Conservation (phyloP, 2,113 vertebrate species). For the Leucoraja erinaceus region DNA sequence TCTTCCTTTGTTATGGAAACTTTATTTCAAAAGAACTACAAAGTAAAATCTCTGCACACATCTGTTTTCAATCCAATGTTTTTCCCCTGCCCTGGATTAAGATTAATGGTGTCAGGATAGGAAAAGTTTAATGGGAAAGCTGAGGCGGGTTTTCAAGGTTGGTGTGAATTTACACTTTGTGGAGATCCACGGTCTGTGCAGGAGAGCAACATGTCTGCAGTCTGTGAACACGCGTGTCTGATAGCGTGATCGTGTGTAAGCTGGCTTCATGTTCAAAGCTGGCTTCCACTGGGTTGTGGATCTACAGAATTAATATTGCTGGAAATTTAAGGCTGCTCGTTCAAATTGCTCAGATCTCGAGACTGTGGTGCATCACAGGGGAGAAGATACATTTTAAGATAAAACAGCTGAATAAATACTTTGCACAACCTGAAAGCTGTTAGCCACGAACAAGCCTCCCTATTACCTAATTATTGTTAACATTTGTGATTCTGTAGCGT, state of each 20-base stretch:
- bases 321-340: not conserved
- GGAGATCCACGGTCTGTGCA: not conserved
- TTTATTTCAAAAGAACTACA: conserved; percentile 7
- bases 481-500: not conserved
- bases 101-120: conserved; percentile 15
- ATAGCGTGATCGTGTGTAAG: not conserved
- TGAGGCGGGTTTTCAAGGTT: not conserved
- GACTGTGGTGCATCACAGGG: not conserved
- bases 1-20: conserved; percentile 33
- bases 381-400: not conserved
- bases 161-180: not conserved
- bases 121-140: conserved; percentile 17
- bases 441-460: not conserved
- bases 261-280: not conserved
- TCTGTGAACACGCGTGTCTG: not conserved
- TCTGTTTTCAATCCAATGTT: conserved; percentile 18
- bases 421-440: not conserved
- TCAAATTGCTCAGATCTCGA: not conserved
- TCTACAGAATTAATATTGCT: not conserved
- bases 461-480: not conserved
- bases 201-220: not conserved
- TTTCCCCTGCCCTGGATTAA: not conserved
- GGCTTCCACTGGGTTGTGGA: not conserved
- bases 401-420: not conserved
- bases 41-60: conserved; percentile 30